Percentiles rank a stretch among this genome's conserved stretches.
Conservation (phyloP, 2,888 invertebrate genomes). For the Metalampra italica region DNA sequence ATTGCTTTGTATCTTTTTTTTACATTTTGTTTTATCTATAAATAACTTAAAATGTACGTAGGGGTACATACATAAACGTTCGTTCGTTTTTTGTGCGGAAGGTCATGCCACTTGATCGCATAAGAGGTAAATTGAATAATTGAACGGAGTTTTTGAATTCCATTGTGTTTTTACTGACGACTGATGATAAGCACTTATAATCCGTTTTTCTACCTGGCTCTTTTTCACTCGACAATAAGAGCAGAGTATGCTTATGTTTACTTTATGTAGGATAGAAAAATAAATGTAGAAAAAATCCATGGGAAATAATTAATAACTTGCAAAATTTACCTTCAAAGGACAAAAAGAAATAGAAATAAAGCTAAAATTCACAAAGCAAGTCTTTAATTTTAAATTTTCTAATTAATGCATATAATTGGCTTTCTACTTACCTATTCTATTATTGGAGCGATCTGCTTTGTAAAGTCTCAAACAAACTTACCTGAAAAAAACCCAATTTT, state of each 20-base stretch:
- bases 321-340: background rate
- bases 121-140: background rate
- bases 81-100: background rate
- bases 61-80: background rate
- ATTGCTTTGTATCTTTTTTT: constrained; percentile 38
- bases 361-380: too few relatives aligned
- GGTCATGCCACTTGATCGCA: background rate
- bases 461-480: background rate
- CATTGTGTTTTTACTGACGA: too few relatives aligned
- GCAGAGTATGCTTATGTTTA: too few relatives aligned
- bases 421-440: too few relatives aligned
- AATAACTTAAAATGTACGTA: background rate
- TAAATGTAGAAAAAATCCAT: too few relatives aligned
- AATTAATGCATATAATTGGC: too few relatives aligned
- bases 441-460: background rate
- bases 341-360: background rate
- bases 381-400: too few relatives aligned
- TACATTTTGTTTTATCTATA: constrained; percentile 10
- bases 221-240: too few relatives aligned
- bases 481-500: background rate
- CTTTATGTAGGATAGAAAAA: too few relatives aligned
- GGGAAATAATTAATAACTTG: background rate
- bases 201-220: background rate
- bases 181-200: background rate
- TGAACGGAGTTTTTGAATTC: too few relatives aligned